Evolutionary conservation across 2,797 vertebrate species (phyloP).

Genomic region (Simalia tracyae): DNA sequence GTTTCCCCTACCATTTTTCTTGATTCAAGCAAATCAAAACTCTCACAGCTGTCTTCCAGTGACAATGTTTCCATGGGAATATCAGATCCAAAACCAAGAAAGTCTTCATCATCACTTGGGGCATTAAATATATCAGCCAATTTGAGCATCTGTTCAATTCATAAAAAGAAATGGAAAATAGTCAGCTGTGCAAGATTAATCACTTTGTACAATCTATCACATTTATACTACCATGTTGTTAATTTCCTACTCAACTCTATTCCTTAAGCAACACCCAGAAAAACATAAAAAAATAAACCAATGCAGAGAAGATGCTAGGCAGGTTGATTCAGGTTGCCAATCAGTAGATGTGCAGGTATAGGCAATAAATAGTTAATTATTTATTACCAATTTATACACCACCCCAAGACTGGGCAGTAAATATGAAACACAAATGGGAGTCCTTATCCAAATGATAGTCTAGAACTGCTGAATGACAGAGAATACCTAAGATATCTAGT

Average conservation of each 20-base stretch:
- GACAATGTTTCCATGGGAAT: conserved; percentile 66
- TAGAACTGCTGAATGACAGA: not conserved
- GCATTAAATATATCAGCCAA: conserved; percentile 69
- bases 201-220: conserved; percentile 2
- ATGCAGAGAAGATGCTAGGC: not conserved
- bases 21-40: conserved; percentile 49
- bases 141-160: conserved; percentile 68
- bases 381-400: not conserved
- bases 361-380: not conserved
- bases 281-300: not conserved
- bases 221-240: not conserved
- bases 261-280: conserved; percentile 8
- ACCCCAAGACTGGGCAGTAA: not conserved
- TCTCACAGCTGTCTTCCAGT: conserved; percentile 55
- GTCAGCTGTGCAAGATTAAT: not conserved
- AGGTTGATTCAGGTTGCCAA: conserved; percentile 3
- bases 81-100: conserved; percentile 69
- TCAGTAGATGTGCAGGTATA: not conserved
- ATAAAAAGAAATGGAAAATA: conserved; percentile 37
- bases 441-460: not conserved
- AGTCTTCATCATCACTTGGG: conserved; percentile 71
- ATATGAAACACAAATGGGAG: not conserved
- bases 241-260: conserved; percentile 4
- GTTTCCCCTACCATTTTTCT: conserved; percentile 63
- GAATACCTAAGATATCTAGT: not conserved